Evolutionary conservation across 2,888 invertebrate genomes (phyloP).

Genomic region (Icerya purchasi): DNA sequence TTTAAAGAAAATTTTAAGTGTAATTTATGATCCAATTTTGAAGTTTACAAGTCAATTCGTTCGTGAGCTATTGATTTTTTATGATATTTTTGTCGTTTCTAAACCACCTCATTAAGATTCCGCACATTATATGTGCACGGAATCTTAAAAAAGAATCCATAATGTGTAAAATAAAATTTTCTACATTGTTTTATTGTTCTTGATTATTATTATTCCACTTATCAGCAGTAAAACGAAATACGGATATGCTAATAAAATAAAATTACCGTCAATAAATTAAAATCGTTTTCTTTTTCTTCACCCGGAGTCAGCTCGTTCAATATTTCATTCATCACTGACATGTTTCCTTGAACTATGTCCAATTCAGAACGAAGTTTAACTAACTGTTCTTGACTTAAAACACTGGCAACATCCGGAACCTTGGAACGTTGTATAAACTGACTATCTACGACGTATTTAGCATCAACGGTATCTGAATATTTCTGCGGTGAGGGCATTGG

Average conservation of each 20-base stretch:
- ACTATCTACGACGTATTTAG: background rate
- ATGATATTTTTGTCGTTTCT: no score
- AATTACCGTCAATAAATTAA: slow-evolving; percentile 59
- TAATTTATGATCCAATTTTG: no score
- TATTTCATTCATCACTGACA: slow-evolving; percentile 89
- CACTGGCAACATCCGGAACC: background rate
- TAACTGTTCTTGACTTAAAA: slow-evolving; percentile 54
- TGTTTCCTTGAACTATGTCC: slow-evolving; percentile 80
- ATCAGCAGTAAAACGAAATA: no score
- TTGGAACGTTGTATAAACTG: background rate
- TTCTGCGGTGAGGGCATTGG: background rate
- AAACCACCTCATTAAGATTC: no score
- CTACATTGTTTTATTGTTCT: background rate
- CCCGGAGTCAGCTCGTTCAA: slow-evolving; percentile 69
- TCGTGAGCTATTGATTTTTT: no score
- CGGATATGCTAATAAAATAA: no score
- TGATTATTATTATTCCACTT: background rate
- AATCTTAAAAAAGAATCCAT: no score
- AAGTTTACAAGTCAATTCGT: no score
- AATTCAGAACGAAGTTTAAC: slow-evolving; percentile 79
- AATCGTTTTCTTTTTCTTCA: slow-evolving; percentile 63
- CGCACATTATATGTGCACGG: no score
- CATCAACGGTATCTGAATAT: background rate
- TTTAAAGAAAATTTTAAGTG: no score
- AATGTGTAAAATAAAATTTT: no score